Evolutionary conservation across 2,797 vertebrate genomes (phyloP).

Genomic region (Typhlichthys eigenmanni): DNA sequence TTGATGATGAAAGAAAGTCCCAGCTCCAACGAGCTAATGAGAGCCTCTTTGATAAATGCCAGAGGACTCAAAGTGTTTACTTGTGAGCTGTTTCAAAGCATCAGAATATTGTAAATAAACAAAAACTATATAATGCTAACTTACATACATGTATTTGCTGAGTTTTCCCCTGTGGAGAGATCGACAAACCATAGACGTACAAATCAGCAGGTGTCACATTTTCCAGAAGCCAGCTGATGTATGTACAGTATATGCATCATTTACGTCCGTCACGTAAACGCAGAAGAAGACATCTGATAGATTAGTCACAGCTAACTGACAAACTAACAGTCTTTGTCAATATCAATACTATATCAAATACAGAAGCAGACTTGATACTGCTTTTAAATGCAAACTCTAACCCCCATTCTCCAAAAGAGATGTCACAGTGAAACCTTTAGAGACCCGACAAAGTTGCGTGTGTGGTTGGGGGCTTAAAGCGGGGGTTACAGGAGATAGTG

Average conservation of each 20-base stretch:
- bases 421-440: conserved; percentile 65
- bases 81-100: conserved; percentile 54
- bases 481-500: too few species aligned
- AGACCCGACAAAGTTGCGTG: conserved; percentile 50
- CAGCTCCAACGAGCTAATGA: conserved; percentile 40
- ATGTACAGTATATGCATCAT: conserved; percentile 29
- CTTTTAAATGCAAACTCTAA: neutral
- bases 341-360: conserved; percentile 1
- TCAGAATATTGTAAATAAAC: conserved; percentile 67
- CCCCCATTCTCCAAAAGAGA: conserved; percentile 41
- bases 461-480: conserved; percentile 31
- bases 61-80: conserved; percentile 48
- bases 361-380: conserved; percentile 3
- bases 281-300: conserved; percentile 26
- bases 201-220: conserved; percentile 52
- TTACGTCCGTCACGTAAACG: conserved; percentile 26
- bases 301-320: conserved; percentile 1
- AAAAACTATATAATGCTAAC: conserved; percentile 63
- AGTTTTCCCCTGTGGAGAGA: conserved; percentile 31
- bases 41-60: conserved; percentile 60
- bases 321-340: neutral
- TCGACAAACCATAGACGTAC: conserved; percentile 60
- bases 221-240: conserved; percentile 37
- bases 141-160: conserved; percentile 53
- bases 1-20: conserved; percentile 66